A percentile compares a stretch with the other conserved stretches of the same genome.
Evolutionary conservation across 2,113 vertebrate genomes (phyloP).

Genomic region (Myiagra hebetior): DNA sequence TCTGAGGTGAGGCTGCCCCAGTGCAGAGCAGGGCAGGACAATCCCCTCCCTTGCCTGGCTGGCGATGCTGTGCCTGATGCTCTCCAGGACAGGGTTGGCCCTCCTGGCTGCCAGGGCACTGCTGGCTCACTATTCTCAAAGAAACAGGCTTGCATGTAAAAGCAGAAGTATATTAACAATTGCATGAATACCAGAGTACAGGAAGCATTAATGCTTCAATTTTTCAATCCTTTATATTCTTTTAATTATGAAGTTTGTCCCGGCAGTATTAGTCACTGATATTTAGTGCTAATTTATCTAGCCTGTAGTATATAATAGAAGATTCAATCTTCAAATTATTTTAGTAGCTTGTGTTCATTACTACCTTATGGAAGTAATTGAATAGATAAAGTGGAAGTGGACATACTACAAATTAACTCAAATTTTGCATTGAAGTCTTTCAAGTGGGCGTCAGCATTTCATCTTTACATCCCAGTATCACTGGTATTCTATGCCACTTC

Average conservation of each 20-base stretch:
- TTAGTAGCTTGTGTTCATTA: background rate
- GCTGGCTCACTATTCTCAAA: background rate
- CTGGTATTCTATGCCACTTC: background rate
- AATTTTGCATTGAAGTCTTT: background rate
- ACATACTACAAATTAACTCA: background rate
- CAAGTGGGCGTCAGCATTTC: background rate
- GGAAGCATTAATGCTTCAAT: background rate
- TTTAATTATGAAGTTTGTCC: background rate
- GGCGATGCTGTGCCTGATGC: background rate
- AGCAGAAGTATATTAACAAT: background rate
- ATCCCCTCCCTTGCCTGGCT: accelerated
- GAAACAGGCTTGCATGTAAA: background rate
- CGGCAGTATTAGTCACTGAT: background rate
- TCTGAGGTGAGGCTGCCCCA: background rate
- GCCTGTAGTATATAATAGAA: background rate
- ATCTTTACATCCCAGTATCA: background rate
- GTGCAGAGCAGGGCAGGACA: background rate
- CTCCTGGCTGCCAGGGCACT: background rate
- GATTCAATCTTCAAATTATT: background rate
- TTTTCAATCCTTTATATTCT: background rate
- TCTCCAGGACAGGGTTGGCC: accelerated
- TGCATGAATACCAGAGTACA: background rate
- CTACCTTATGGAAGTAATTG: background rate
- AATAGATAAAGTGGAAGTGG: background rate
- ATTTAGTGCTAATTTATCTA: background rate